Conservation (phyloP, 53 echinoderm and acorn worm species). For the Actinopyga echinites region DNA sequence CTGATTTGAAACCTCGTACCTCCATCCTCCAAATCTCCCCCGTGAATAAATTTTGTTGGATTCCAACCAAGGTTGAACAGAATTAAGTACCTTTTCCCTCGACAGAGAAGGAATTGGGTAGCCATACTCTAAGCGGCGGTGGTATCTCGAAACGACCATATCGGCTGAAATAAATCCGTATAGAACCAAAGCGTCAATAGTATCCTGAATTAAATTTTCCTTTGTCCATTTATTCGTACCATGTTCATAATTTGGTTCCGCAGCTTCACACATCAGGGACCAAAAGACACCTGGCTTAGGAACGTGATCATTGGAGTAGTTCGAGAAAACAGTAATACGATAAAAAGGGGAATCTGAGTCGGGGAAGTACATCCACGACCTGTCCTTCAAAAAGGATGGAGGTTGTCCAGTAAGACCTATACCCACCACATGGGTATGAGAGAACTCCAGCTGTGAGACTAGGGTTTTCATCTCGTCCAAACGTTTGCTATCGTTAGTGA, state of each 20-base stretch:
- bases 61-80: conserved; percentile 55
- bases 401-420: conserved; percentile 50
- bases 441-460: conserved; percentile 35
- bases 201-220: not conserved
- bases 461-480: not conserved
- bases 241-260: conserved; percentile 17
- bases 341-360: conserved; percentile 59
- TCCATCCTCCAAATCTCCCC: conserved; percentile 59
- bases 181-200: conserved; percentile 35
- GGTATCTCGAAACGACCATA: conserved; percentile 46
- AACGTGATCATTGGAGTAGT: conserved; percentile 52
- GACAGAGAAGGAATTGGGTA: conserved; percentile 50
- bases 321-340: conserved; percentile 52
- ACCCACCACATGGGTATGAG: conserved; percentile 60
- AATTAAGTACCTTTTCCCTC: conserved; percentile 16
- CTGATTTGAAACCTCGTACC: conserved; percentile 54
- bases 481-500: not conserved
- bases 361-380: conserved; percentile 62
- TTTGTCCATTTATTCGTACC: not conserved
- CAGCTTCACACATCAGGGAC: conserved; percentile 59
- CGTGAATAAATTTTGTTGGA: conserved; percentile 37
- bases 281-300: conserved; percentile 29
- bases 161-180: conserved; percentile 48
- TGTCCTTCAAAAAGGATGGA: conserved; percentile 32
- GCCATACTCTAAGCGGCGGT: conserved; percentile 51